These are phyloP conservation scores for Corythaeola cristata DNA, from an alignment of 2,113 vertebrate species.

Conservation along the genomic window DNA sequence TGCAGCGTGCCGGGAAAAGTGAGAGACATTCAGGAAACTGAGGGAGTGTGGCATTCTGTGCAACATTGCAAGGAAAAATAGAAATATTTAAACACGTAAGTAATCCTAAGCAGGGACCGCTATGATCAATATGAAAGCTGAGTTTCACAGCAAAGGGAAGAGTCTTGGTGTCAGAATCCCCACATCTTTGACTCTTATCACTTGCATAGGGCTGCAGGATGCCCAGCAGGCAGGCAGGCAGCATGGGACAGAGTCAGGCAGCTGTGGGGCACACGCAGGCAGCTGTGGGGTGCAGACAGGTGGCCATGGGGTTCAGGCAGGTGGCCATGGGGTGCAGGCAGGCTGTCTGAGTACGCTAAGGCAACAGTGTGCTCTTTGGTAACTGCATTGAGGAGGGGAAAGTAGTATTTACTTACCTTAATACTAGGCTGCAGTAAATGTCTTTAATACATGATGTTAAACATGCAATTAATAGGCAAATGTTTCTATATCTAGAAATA, in stretches of 20 bases:
- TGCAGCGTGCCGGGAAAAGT: background rate
- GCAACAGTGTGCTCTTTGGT: background rate
- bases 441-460: slow-evolving; percentile 47
- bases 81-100: background rate
- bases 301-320: background rate
- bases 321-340: background rate
- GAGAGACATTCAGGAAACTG: background rate
- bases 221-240: background rate
- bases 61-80: background rate
- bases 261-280: background rate
- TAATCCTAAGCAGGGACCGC: background rate
- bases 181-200: background rate
- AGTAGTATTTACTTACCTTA: slow-evolving; percentile 43
- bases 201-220: background rate
- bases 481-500: slow-evolving; percentile 43
- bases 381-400: background rate
- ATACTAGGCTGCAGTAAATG: slow-evolving; percentile 35
- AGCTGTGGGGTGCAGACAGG: background rate
- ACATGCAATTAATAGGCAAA: slow-evolving; percentile 60
- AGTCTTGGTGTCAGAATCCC: background rate
- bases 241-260: too few relatives aligned
- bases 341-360: background rate
- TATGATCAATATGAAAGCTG: background rate
- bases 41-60: background rate
- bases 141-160: background rate